These are phyloP conservation scores for Microplitis manilae DNA, from an alignment of 2,888 invertebrate genomes.

Conservation along the genomic window DNA sequence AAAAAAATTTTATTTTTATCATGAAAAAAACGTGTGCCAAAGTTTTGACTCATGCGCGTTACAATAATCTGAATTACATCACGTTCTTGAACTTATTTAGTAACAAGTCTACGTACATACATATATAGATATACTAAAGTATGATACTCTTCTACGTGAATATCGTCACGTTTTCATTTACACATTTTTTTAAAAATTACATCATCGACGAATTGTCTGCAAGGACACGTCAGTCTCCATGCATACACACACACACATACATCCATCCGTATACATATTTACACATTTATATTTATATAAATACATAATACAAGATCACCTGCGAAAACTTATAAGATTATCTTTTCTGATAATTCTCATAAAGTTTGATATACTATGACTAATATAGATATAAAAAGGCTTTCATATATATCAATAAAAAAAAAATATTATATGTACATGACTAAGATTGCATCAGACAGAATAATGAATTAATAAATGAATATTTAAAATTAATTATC, in stretches of 20 bases:
- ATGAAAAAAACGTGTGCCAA: too few relatives aligned
- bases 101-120: not conserved
- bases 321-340: not conserved
- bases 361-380: not conserved
- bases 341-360: not conserved
- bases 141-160: conserved; percentile 20
- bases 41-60: not conserved
- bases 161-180: conserved; percentile 30
- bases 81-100: not conserved
- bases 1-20: too few relatives aligned
- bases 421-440: too few relatives aligned
- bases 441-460: not conserved
- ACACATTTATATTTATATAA: not conserved
- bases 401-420: too few relatives aligned
- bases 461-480: not conserved
- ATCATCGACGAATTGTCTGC: not conserved
- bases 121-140: conserved; percentile 8
- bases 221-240: not conserved
- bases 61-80: conserved; percentile 17
- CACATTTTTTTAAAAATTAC: not conserved
- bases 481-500: not conserved
- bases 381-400: not conserved
- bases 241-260: too few relatives aligned
- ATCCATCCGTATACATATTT: not conserved
- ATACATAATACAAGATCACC: not conserved